Conservation (phyloP, 2,888 invertebrate genomes). For the Acleris emargana region DNA sequence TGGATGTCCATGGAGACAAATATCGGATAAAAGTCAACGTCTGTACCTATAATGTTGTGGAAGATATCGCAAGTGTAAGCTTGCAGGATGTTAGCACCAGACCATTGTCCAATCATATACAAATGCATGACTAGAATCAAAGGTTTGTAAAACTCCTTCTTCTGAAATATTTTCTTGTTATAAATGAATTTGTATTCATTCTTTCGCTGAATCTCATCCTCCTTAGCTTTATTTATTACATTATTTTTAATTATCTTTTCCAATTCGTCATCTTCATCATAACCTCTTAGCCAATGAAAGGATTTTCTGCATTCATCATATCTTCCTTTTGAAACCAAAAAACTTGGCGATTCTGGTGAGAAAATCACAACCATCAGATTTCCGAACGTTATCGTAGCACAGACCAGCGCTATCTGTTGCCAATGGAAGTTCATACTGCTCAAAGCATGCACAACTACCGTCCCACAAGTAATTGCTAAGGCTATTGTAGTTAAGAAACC, state of each 20-base stretch:
- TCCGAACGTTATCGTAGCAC: slow-evolving; percentile 66
- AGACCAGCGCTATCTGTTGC: slow-evolving; percentile 79
- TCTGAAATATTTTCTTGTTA: background rate
- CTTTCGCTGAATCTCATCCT: background rate
- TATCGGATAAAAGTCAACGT: no score
- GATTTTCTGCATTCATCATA: slow-evolving; percentile 79
- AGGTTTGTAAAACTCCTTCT: slow-evolving; percentile 1
- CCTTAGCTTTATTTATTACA: background rate
- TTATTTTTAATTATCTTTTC: slow-evolving; percentile 49
- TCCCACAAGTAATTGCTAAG: slow-evolving; percentile 60
- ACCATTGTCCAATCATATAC: no score
- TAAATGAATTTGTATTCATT: no score
- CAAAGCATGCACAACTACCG: slow-evolving; percentile 39
- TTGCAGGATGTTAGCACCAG: no score
- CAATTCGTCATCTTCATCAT: slow-evolving; percentile 64
- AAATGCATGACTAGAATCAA: no score
- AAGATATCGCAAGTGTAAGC: no score
- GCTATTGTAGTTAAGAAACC: no score
- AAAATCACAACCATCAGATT: slow-evolving; percentile 30
- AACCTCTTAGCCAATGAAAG: slow-evolving; percentile 83
- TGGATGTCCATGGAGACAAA: no score
- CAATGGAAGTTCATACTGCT: slow-evolving; percentile 81
- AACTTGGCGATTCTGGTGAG: slow-evolving; percentile 86
- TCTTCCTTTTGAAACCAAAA: slow-evolving; percentile 83
- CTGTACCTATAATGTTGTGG: no score